These are phyloP conservation scores for Aporophyla lueneburgensis DNA, from an alignment of 2,888 invertebrate genomes.

Conservation along the genomic window DNA sequence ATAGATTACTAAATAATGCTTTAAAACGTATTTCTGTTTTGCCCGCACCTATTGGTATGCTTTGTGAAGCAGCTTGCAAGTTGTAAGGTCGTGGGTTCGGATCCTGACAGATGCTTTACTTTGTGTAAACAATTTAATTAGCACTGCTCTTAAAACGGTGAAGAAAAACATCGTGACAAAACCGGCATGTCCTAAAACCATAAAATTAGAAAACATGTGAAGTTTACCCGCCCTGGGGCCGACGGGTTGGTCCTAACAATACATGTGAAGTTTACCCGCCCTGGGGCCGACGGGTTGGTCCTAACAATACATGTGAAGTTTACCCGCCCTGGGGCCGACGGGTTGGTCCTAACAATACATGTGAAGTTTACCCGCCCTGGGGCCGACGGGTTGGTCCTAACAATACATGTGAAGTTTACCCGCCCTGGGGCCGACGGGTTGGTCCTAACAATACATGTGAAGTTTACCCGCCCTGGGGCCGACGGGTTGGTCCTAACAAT, in stretches of 20 bases:
- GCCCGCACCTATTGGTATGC: not conserved
- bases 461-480: not conserved
- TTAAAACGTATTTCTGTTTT: not conserved
- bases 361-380: not conserved
- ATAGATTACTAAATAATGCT: not conserved
- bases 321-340: not conserved
- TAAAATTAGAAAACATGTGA: not conserved
- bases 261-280: not conserved
- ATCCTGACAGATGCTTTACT: not conserved
- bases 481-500: no score
- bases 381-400: not conserved
- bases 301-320: not conserved
- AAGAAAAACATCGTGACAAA: not conserved
- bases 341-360: not conserved
- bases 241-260: not conserved
- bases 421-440: not conserved
- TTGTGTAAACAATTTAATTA: not conserved
- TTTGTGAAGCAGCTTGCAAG: not conserved
- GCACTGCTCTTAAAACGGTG: not conserved
- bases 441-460: not conserved
- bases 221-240: not conserved
- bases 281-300: not conserved
- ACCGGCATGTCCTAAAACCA: not conserved
- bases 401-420: not conserved
- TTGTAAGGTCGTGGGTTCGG: not conserved